Conservation (phyloP, 2,888 invertebrate species). For the Caenorhabditis sp. region DNA sequence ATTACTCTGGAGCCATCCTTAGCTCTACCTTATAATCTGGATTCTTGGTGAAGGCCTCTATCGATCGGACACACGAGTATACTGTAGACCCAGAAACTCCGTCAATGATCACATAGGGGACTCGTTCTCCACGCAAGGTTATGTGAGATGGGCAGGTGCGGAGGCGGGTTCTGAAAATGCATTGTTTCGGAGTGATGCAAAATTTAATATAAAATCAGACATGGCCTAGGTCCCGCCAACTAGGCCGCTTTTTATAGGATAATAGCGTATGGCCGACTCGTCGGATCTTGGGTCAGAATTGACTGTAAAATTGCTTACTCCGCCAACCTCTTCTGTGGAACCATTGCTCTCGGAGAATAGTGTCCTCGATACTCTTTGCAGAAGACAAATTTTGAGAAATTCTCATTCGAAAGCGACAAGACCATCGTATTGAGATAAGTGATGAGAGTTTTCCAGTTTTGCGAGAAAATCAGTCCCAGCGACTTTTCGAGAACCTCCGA, state of each 20-base stretch:
- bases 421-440: conserved; percentile 86
- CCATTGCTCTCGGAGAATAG: conserved; percentile 92
- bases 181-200: no score
- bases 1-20: background rate
- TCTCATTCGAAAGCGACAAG: conserved; percentile 87
- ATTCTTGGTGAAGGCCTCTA: conserved; percentile 92
- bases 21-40: conserved; percentile 89
- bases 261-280: no score
- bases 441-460: conserved; percentile 88
- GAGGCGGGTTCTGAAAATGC: conserved; percentile 26
- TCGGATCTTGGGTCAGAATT: no score
- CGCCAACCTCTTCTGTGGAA: conserved; percentile 94
- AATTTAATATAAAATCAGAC: no score
- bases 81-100: conserved; percentile 85
- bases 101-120: conserved; percentile 92
- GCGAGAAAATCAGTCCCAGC: conserved; percentile 87
- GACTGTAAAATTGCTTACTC: conserved; percentile 87
- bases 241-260: no score
- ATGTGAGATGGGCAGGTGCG: conserved; percentile 87
- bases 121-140: conserved; percentile 91
- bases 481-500: conserved; percentile 92
- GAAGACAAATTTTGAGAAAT: conserved; percentile 88
- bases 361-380: conserved; percentile 86
- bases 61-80: conserved; percentile 86
- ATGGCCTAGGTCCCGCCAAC: no score